These are phyloP conservation scores for Acridotheres tristis DNA, from an alignment of 2,797 vertebrate genomes.

Conservation along the genomic window DNA sequence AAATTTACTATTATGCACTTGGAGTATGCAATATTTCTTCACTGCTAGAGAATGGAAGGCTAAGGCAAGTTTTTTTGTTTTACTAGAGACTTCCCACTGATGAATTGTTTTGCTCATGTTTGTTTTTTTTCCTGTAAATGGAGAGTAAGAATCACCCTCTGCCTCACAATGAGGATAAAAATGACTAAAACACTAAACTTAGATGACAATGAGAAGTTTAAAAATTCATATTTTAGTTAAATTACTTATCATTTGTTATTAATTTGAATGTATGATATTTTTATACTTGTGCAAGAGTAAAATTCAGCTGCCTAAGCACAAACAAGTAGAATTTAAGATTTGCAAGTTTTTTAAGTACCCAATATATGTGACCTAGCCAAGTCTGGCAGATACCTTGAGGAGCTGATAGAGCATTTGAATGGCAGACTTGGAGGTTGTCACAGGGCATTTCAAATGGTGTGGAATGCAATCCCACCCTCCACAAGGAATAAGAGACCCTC, in stretches of 20 bases:
- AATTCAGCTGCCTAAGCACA: not conserved
- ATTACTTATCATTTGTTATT: not conserved
- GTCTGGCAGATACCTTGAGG: not conserved
- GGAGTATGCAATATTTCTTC: not conserved
- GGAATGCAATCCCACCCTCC: not conserved
- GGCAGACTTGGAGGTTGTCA: not conserved
- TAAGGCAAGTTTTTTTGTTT: not conserved
- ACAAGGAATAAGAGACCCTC: not conserved
- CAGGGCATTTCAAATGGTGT: not conserved
- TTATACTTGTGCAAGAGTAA: not conserved
- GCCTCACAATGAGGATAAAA: not conserved
- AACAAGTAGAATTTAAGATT: not conserved
- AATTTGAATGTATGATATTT: not conserved
- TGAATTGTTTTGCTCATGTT: not conserved
- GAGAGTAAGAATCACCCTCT: not conserved
- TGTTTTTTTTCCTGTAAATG: not conserved
- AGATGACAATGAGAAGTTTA: not conserved
- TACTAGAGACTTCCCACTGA: not conserved
- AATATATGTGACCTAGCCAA: not conserved
- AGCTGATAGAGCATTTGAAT: not conserved
- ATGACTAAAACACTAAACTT: not conserved
- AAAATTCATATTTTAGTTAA: not conserved
- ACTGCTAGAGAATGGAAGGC: not conserved
- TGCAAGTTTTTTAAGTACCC: not conserved
- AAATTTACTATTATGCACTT: not conserved